Evolutionary conservation across 2,888 invertebrate species (phyloP), one percentile per base, ranked within the genome.

Genomic region (Caenorhabditis drosophilae): DNA sequence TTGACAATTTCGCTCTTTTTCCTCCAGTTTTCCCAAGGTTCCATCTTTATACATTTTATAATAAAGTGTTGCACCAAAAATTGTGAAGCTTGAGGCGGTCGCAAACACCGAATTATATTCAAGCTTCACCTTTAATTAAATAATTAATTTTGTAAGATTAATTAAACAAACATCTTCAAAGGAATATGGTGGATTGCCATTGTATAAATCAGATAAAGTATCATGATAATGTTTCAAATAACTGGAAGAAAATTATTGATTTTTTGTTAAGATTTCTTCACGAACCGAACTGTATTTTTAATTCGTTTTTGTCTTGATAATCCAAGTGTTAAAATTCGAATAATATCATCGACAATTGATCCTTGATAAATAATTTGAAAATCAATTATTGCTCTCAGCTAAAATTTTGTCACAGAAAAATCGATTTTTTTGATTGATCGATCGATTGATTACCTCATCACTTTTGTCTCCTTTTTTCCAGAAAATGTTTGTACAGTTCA

Each of bases 321-420:
- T 20, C 55, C 51, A 4, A 62, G 20, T 4, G 52, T 62, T 1
- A 62, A 44, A 22, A 62, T 22, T 31, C 62, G 42, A 12, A 56
- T 38, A 35, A 62, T 38, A 36, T 62, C 62, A 16, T 42, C 18
- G 1, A 52, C 62, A 15, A 52, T 18, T 4, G 62, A 62, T 11
- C 56, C 56, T 12, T 44, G 35, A n/a, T 48, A 36, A 1, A 48
- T 2, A 36, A 56, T 34, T 49, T 62, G 62, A 26, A 23, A 62
- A 12, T 62, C 62, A 27, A 62, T 62, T 2, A 62, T 44, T 11
- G 62, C 62, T n/a, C 40, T 25, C n/a, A 62, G 38, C 18, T 41
- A 20, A 20, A 41, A 41, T 4, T n/a, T n/a, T n/a, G n/a, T n/a
- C n/a, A n/a, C n/a, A n/a, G n/a, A n/a, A n/a, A n/a, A n/a, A n/a